Evolutionary conservation across 2,888 invertebrate species (phyloP).

Genomic region (Odontocerum albicorne): DNA sequence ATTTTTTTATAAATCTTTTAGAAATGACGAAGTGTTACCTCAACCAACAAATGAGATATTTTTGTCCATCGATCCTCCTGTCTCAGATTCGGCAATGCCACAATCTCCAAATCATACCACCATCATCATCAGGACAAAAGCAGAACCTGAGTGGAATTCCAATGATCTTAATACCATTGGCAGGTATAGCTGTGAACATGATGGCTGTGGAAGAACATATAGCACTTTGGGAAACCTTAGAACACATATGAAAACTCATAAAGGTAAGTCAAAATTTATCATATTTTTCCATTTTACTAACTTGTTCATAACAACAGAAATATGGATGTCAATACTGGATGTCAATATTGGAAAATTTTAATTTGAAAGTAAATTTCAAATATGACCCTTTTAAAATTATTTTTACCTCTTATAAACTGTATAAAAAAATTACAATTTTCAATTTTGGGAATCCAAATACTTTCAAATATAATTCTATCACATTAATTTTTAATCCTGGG

Average conservation of each 20-base stretch:
- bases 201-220: constrained; percentile 85
- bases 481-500: too few relatives aligned
- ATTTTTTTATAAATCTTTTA: constrained; percentile 43
- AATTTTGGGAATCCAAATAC: too few relatives aligned
- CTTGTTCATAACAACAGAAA: too few relatives aligned
- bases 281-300: too few relatives aligned
- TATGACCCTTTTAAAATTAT: too few relatives aligned
- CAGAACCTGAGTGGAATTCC: constrained; percentile 45
- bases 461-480: too few relatives aligned
- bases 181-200: constrained; percentile 77
- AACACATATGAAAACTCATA: constrained; percentile 95
- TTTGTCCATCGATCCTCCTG: constrained; percentile 70
- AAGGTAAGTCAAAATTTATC: too few relatives aligned
- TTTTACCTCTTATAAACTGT: too few relatives aligned
- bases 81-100: constrained; percentile 59
- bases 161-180: constrained; percentile 16
- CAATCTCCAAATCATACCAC: constrained; percentile 69
- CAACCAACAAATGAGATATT: constrained; percentile 66
- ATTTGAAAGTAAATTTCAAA: too few relatives aligned
- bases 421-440: too few relatives aligned
- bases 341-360: too few relatives aligned
- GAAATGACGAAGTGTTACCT: constrained; percentile 69
- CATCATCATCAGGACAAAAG: constrained; percentile 63
- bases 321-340: too few relatives aligned
- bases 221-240: constrained; percentile 92